A percentile compares a stretch with the other conserved stretches of the same genome.
phyloP scores from a whole-genome alignment of 2,113 vertebrate genomes.

The Catharus minimus region DNA sequence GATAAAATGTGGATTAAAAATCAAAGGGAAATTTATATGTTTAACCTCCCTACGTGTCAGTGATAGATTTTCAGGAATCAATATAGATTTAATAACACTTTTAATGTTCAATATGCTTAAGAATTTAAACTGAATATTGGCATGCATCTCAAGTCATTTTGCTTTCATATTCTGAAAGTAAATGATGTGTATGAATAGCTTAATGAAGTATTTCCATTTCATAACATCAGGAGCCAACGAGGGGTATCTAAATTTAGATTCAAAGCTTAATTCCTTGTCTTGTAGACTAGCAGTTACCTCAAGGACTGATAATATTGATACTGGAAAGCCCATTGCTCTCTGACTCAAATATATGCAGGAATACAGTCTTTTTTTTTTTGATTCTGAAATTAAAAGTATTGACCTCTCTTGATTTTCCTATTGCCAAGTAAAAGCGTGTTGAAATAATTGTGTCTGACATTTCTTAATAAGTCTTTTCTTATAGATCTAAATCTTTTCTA shows the following conservation, averaged over 20 bases:
- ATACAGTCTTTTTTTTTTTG: background rate
- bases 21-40: background rate
- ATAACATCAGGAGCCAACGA: background rate
- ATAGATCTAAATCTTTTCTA: background rate
- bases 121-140: background rate
- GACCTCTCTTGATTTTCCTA: background rate
- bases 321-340: background rate
- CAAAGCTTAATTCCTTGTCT: background rate
- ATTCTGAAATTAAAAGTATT: background rate
- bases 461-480: background rate
- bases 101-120: background rate
- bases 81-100: background rate
- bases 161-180: background rate
- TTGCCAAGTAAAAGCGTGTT: background rate
- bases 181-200: background rate
- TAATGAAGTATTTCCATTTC: background rate
- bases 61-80: background rate
- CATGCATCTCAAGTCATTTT: background rate
- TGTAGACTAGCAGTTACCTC: background rate
- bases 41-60: background rate
- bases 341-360: background rate
- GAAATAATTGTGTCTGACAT: background rate
- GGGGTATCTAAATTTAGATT: background rate
- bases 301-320: background rate
- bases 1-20: background rate